Base-by-base conservation (phyloP, 2,113 vertebrate genomes). In the Eonycteris spelaea region DNA sequence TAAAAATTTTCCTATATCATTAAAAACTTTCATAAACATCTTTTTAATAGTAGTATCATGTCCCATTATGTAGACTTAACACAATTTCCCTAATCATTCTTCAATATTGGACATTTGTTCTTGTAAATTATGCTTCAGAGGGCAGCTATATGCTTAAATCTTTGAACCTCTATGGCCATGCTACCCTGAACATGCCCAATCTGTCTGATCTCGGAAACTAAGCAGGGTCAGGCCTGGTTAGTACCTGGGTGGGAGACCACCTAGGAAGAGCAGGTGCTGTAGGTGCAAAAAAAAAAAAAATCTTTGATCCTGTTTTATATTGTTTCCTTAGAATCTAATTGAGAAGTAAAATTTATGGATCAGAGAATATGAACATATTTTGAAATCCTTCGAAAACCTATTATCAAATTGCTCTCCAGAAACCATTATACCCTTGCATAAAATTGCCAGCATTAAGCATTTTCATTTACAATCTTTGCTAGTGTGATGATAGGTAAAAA, bases 261-360 rank as follows among this genome's bases (percentile, higher is more conserved):
- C 51, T 51, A 51, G 51, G 51, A 51, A 51, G 51, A 16, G 4
- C 15, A 51, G 14, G 51, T 51, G 51, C 51, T 16, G 51, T 51
- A 51, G 51, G 51, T 51, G 48, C 15, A 43, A 45, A 45, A 51
- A 51, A 51, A 51, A 51, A 51, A 15, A 51, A 86, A 61, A 77
- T 91, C 33, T 77, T 94, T 94, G 40, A 85, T 71, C 73, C 24
- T 5, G 57, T 88, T 94, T 95, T 88, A 73, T 92, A 75, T 85
- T 89, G 28, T 73, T 94, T 91, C 22, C 43, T 86, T 75, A 71
- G 30, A 93, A 79, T 83, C 48, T 86, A 53, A 68, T 94, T 67
- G 21, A 89, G 33, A 96, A 89, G 19, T 96, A 79, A 33, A 95
- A 94, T 86, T 92, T 67, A 63, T 86, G 82, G 35, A 83, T 93